Conservation (phyloP, 2,113 vertebrate species). For the Lepidiolamprologus cunningtoni region DNA sequence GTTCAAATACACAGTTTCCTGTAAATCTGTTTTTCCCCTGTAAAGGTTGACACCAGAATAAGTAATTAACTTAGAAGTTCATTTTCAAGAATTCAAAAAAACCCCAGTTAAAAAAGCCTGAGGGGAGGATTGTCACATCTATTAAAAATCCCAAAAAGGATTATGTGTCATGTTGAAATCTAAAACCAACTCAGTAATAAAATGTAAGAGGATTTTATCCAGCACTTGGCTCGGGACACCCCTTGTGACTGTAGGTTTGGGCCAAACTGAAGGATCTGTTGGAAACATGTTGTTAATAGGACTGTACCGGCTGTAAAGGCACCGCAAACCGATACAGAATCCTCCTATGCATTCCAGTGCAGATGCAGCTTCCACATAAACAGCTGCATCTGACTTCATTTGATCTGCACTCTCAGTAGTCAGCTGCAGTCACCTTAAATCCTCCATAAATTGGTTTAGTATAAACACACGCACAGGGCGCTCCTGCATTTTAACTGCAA, state of each 20-base stretch:
- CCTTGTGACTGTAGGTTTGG: background rate
- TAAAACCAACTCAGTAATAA: constrained; percentile 22
- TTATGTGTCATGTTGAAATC: constrained; percentile 28
- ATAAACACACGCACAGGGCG: background rate
- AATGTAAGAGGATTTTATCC: constrained; percentile 40
- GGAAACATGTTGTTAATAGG: background rate
- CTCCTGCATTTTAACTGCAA: background rate
- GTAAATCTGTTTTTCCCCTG: background rate
- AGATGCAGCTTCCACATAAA: background rate
- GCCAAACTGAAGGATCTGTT: background rate
- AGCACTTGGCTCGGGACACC: background rate
- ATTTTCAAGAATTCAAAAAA: constrained; percentile 10
- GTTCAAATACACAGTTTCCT: background rate
- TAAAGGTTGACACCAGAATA: background rate
- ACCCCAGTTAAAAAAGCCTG: background rate
- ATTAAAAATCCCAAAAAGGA: constrained; percentile 36
- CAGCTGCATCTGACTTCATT: background rate
- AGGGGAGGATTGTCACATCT: constrained; percentile 36
- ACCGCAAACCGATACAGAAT: background rate
- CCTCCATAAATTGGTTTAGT: background rate
- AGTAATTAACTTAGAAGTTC: background rate
- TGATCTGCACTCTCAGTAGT: background rate
- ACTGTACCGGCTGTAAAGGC: background rate
- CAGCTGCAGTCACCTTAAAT: background rate
- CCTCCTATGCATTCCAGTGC: background rate